Conservation (phyloP, 1,140 invertebrate species). For the Drosophila lini region DNA sequence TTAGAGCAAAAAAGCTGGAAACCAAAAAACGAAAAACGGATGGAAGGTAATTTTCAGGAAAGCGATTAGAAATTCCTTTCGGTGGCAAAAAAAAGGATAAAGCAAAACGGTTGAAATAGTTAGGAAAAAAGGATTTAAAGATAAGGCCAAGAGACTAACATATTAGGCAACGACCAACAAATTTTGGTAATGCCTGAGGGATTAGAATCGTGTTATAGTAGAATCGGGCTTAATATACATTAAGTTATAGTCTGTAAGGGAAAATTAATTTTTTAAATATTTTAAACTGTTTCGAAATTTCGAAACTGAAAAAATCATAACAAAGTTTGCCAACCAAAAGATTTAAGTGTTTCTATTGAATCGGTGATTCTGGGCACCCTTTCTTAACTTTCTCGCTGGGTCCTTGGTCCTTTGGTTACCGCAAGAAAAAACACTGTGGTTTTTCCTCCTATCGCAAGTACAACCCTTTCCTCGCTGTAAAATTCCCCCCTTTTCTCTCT, state of each 20-base stretch:
- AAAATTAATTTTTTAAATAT: neutral
- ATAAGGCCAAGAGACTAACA: conserved; percentile 45
- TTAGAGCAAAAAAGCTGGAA: conserved; percentile 33
- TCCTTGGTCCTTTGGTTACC: conserved; percentile 11
- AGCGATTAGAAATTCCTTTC: conserved; percentile 63
- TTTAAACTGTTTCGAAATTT: neutral
- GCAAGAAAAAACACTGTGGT: conserved; percentile 30
- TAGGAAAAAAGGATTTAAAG: conserved; percentile 47
- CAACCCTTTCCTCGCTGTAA: conserved; percentile 11
- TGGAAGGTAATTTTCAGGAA: conserved; percentile 70
- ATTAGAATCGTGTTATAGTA: neutral
- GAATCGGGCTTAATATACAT: too few species aligned
- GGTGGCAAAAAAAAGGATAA: conserved; percentile 30
- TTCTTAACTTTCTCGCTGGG: neutral
- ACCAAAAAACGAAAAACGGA: conserved; percentile 35
- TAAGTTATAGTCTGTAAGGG: neutral
- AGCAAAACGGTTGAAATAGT: conserved; percentile 15
- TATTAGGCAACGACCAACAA: conserved; percentile 23
- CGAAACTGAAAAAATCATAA: neutral
- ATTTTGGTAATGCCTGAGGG: neutral
- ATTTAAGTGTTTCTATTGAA: conserved; percentile 1
- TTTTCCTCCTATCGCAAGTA: conserved; percentile 20
- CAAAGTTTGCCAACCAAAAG: neutral
- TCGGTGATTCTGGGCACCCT: neutral
- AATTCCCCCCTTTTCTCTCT: neutral